phyloP scores from a whole-genome alignment of 2,888 invertebrate species.

The Sphecodes monilicornis region DNA sequence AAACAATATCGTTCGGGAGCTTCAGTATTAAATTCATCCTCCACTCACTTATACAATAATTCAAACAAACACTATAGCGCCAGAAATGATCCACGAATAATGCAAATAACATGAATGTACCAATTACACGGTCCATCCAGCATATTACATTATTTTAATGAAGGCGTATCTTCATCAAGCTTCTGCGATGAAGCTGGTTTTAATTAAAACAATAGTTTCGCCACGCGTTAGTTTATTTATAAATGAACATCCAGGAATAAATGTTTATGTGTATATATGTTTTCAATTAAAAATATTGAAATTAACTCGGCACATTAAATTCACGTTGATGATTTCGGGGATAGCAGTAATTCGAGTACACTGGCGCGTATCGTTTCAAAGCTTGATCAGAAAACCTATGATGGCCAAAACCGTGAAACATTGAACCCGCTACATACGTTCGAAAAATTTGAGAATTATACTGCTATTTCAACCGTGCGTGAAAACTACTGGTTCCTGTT shows the following conservation, averaged over 20 bases:
- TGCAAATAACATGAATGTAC: neutral
- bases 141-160: neutral
- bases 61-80: neutral
- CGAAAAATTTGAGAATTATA: neutral
- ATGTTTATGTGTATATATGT: neutral
- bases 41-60: neutral
- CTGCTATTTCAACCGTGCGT: neutral
- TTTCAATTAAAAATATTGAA: constrained; percentile 3
- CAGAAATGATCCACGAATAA: neutral
- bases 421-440: neutral
- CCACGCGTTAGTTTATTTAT: constrained; percentile 1
- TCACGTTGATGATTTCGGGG: neutral
- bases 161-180: neutral
- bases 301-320: constrained; percentile 4
- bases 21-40: neutral
- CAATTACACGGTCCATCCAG: neutral
- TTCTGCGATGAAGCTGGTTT: neutral
- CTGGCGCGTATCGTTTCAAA: neutral
- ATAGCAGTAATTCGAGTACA: neutral
- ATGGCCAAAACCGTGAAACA: neutral
- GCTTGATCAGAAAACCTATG: neutral
- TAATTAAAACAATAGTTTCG: constrained; percentile 1
- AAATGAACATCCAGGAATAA: neutral
- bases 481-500: neutral
- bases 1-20: too few relatives aligned